Evolutionary conservation across 2,888 invertebrate genomes (phyloP), one percentile per base, ranked within the genome.

Genomic region (Odontomyia ornata): DNA sequence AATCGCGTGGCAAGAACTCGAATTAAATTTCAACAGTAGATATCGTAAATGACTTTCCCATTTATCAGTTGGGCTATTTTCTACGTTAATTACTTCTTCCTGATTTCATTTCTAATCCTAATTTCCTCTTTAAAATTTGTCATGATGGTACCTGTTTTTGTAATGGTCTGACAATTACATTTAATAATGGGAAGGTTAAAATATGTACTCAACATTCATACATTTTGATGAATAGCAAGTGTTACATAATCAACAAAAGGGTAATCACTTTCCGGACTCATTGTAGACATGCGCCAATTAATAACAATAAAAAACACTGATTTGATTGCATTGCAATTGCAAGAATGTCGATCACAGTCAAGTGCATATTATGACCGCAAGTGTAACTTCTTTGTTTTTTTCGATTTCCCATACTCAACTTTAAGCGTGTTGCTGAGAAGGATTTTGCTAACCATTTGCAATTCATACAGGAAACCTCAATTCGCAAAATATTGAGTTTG

Each of bases 291-390:
- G 69, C 25, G 46, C 5, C 47, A n/a, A 30, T 43, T 15, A 62
- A 27, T 62, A 27, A 65, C 11, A 25, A 4, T 5, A 21, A 47
- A n/a, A 69, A 25, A n/a, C 47, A 47, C 69, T 47, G 69, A 69
- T 15, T 4, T 13, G 25, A 25, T 47, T 25, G 21, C 13, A 25
- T 28, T 73, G 52, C 73, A 30, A 60, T 73, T 52, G 13, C 3
- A 60, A 60, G 57, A 57, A 73, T 73, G 23, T 73, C 73, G 57
- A 73, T 73, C 73, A 73, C 73, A 73, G 73, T 73, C 73, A 73
- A 73, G 73, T 73, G 73, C 73, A 73, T 23, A 30, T 21, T 57
- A 36, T 60, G 73, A 73, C 73, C 36, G 73, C 57, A 73, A 73
- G 28, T 28, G 1, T 60, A 21, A 46, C 4, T 46, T 5, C 11